A percentile compares a stretch with the other conserved stretches of the same genome.
phyloP scores from a whole-genome alignment of 2,113 vertebrate species.

The Ciconia stormi region DNA sequence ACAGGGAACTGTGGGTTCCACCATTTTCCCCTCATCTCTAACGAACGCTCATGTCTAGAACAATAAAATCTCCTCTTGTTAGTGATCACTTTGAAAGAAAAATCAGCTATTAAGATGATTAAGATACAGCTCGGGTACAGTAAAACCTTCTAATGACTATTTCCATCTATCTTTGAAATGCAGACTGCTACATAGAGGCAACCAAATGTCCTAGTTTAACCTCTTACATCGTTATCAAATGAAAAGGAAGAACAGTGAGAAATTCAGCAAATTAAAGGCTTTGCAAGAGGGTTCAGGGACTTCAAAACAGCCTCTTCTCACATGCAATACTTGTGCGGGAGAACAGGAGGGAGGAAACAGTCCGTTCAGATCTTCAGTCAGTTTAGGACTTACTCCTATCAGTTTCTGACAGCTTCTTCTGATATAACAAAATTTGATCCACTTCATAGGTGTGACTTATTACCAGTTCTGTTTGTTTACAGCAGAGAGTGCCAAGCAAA shows the following conservation, averaged over 20 bases:
- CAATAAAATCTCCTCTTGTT: background rate
- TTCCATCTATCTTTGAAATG: conserved; percentile 46
- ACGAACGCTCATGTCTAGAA: conserved; percentile 18
- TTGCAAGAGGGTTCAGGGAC: background rate
- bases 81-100: conserved; percentile 17
- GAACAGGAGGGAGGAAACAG: background rate
- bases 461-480: conserved; percentile 3
- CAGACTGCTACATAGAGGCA: background rate
- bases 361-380: background rate
- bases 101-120: conserved; percentile 1
- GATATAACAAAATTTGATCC: background rate
- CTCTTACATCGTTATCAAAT: background rate
- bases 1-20: background rate
- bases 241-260: background rate
- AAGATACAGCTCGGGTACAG: background rate
- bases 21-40: background rate
- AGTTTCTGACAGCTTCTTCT: background rate
- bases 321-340: background rate
- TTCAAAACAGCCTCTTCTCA: conserved; percentile 18
- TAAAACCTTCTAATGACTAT: conserved; percentile 4
- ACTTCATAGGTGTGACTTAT: background rate
- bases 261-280: conserved; percentile 2
- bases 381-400: background rate
- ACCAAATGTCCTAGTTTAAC: conserved; percentile 23
- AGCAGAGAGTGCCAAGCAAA: background rate